Conservation (phyloP, 2,113 vertebrate species). For the Macrotus californicus region DNA sequence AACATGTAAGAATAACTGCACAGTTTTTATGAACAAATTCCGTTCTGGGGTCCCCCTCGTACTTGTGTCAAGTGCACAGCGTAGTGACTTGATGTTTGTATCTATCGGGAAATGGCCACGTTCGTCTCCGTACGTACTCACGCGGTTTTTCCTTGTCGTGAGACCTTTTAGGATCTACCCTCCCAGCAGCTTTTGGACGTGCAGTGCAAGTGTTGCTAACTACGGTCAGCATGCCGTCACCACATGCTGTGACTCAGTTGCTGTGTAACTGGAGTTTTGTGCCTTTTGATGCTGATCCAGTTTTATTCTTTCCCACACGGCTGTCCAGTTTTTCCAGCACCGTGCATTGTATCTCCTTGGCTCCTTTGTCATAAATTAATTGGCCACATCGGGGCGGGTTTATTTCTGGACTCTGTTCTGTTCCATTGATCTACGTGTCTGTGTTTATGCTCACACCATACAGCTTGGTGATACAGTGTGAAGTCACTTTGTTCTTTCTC, state of each 20-base stretch:
- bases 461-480: neutral
- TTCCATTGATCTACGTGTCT: neutral
- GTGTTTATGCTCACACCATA: neutral
- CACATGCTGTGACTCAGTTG: neutral
- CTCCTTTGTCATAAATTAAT: neutral
- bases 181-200: neutral
- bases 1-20: no score
- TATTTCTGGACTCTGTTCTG: neutral
- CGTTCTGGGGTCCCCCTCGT: no score
- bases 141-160: neutral
- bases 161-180: neutral
- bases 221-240: neutral
- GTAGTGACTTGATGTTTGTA: neutral
- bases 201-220: neutral
- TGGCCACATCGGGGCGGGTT: neutral
- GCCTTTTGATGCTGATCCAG: neutral
- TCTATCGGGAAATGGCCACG: neutral
- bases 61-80: neutral
- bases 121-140: neutral
- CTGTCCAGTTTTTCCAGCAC: neutral
- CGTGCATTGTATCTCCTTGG: neutral
- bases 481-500: neutral
- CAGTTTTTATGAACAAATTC: no score
- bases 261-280: neutral
- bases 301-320: neutral